Base-by-base conservation (phyloP, 2,888 invertebrate species). In the Exephanes ischioxanthus region DNA sequence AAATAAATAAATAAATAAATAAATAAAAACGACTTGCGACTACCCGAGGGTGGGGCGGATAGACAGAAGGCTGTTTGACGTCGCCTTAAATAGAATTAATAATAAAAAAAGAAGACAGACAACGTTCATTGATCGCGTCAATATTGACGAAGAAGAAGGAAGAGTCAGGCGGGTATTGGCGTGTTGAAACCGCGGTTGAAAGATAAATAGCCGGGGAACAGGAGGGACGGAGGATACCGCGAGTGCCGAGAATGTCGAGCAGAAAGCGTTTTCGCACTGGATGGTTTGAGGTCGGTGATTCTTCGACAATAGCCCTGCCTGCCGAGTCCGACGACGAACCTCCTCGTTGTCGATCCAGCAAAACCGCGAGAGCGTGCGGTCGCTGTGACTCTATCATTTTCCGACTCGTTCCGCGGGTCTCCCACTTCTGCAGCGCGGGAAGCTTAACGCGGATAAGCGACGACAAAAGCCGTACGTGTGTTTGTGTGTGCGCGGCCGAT, bases 361-460 rank as follows among this genome's bases (percentile, higher is more conserved):
- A 80, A 72, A 30, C 51, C n/a, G 66, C 66, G 19, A 26, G 48
- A 48, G 45, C 45, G 16, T 48, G 58, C 51, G 67, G 41, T 22
- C 22, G 41, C 67, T 76, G 22, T 37, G 81, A 79, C 84, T 67
- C 80, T 67, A 76, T 41, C 79, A 51, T 73, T 70, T 41, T 58
- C 41, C 70, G 45, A 70, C 78, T 80, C 79, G 76, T 73, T 75
- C 53, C 77, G 85, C 82, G 81, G 75, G 58, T 55, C 77, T 80
- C 84, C 78, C 77, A 83, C 80, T 86, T 85, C 86, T 87, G 87
- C 88, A 88, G 87, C 37, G 22, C 88, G 88, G 33, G 16, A n/a
- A 67, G 77, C 67, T 67, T 80, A 76, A 67, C 67, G 48, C 72
- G 84, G 84, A 84, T 84, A 80, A 84, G 53, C 84, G 63, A 71